Evolutionary conservation across 2,797 vertebrate genomes (phyloP).

Genomic region (Myotis daubentonii): DNA sequence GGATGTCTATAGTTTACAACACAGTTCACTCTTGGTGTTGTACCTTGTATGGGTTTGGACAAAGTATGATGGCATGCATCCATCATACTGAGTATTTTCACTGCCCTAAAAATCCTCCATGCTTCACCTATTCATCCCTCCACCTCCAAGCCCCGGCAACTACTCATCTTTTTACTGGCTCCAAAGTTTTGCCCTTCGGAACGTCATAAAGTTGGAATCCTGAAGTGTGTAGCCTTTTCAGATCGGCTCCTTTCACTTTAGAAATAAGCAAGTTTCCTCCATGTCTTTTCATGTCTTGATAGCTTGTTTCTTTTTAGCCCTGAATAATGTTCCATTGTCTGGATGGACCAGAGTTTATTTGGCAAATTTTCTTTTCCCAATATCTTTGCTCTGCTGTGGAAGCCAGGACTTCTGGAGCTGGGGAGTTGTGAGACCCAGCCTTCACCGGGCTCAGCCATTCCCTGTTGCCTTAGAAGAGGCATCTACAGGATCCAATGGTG

Average conservation of each 20-base stretch:
- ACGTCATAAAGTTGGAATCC: not conserved
- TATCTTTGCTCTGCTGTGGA: not conserved
- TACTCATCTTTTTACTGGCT: not conserved
- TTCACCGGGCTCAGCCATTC: not conserved
- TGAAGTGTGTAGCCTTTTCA: not conserved
- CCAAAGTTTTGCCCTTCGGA: not conserved
- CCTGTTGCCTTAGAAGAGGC: not conserved
- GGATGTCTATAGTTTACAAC: not conserved
- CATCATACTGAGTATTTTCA: not conserved
- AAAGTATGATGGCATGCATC: not conserved
- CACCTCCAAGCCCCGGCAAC: not conserved
- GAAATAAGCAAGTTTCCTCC: not conserved
- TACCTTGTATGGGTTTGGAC: not conserved
- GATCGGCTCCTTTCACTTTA: not conserved
- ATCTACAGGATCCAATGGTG: not conserved
- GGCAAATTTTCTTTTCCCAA: not conserved
- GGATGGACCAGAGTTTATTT: not conserved
- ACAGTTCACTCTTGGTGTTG: not conserved
- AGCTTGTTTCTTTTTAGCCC: not conserved
- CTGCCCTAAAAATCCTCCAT: not conserved
- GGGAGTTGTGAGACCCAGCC: not conserved
- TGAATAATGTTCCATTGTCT: not conserved
- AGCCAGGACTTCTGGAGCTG: not conserved
- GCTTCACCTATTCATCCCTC: not conserved
- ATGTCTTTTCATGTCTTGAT: not conserved